Conservation (phyloP, 2,888 invertebrate genomes). For the Lydus trimaculatus region DNA sequence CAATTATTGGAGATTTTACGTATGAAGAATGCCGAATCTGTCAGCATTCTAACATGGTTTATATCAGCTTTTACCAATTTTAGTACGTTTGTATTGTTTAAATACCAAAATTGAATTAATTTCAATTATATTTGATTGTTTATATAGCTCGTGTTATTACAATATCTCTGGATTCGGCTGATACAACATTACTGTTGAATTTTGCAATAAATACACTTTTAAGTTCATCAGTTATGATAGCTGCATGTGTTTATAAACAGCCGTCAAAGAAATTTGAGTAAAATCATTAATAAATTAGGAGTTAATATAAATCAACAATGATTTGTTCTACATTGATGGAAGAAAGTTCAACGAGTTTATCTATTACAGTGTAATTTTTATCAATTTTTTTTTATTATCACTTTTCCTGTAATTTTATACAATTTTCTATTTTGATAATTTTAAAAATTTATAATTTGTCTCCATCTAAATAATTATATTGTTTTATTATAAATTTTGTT, state of each 20-base stretch:
- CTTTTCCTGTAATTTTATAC: neutral
- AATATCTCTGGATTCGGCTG: constrained; percentile 79
- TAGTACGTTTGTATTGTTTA: constrained; percentile 68
- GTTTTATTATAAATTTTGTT: neutral
- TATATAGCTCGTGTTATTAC: constrained; percentile 86
- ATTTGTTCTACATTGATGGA: neutral
- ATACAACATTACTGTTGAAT: constrained; percentile 74
- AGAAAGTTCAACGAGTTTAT: constrained; percentile 10
- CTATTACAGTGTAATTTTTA: neutral
- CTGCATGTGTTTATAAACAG: constrained; percentile 72
- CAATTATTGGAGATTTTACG: constrained; percentile 78
- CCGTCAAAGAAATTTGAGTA: constrained; percentile 52
- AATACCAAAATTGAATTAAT: constrained; percentile 14
- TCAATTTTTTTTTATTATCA: neutral
- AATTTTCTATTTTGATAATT: neutral
- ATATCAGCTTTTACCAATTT: constrained; percentile 83
- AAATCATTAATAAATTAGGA: neutral
- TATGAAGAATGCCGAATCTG: constrained; percentile 75
- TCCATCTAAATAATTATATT: neutral
- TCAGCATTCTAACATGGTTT: constrained; percentile 82
- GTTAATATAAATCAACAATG: neutral
- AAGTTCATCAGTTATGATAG: constrained; percentile 73
- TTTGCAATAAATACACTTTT: constrained; percentile 75
- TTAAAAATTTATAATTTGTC: neutral
- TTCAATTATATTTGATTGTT: constrained; percentile 47